Percentiles rank a stretch among this genome's conserved stretches.
phyloP scores from a whole-genome alignment of 2,797 vertebrate species.

The Alfaro cultratus region DNA sequence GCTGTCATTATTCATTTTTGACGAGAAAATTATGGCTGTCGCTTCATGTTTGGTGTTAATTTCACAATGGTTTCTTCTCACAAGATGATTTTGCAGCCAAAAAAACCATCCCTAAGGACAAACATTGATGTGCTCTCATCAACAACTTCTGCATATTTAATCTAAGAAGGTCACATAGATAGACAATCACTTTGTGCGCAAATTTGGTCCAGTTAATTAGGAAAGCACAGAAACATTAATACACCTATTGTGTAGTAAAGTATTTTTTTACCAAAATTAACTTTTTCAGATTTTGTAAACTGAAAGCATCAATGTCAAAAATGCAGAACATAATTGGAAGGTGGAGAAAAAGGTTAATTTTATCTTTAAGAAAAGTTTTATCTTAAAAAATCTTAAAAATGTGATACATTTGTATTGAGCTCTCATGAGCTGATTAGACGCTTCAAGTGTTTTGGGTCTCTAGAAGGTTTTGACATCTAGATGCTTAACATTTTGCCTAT shows the following conservation, averaged over 20 bases:
- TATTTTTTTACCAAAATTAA: background rate
- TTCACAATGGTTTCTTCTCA: constrained; percentile 1
- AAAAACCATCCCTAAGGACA: constrained; percentile 18
- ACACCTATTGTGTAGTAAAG: background rate
- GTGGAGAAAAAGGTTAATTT: background rate
- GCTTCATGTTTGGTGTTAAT: constrained; percentile 10
- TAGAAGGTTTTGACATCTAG: background rate
- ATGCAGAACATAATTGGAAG: background rate
- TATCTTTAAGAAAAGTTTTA: background rate
- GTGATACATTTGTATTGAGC: background rate
- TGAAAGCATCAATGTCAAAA: background rate
- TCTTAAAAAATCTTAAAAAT: background rate
- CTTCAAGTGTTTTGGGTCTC: background rate
- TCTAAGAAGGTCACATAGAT: background rate
- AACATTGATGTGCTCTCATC: background rate
- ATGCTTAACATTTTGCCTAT: background rate
- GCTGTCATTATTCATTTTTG: constrained; percentile 9
- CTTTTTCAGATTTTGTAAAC: background rate
- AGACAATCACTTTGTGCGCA: background rate
- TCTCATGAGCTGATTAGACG: background rate
- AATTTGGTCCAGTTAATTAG: background rate
- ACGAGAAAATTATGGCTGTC: constrained; percentile 8
- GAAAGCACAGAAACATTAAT: background rate
- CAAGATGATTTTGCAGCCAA: constrained; percentile 9
- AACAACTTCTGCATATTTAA: background rate